phyloP scores from a whole-genome alignment of 2,797 vertebrate genomes.

The Takifugu rubripes region DNA sequence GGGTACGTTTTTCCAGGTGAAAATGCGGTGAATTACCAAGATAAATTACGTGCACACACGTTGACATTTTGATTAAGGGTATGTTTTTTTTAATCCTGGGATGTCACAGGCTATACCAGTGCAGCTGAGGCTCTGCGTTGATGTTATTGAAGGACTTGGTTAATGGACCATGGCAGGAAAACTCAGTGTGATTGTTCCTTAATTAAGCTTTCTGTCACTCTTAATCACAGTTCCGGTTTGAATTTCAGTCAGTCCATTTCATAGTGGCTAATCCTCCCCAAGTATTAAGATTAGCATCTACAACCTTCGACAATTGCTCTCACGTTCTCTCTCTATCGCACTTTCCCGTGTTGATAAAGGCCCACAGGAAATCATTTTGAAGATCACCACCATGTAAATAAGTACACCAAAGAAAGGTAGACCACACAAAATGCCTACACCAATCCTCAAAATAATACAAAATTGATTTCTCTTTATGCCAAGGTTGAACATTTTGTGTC shows the following conservation, averaged over 20 bases:
- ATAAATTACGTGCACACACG: slow-evolving; percentile 24
- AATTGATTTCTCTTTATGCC: too few species aligned
- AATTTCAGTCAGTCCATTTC: slow-evolving; percentile 38
- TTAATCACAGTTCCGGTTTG: slow-evolving; percentile 33
- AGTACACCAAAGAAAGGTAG: too few species aligned
- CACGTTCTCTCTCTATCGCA: background rate
- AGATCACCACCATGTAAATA: too few species aligned
- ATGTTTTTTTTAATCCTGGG: slow-evolving; percentile 1
- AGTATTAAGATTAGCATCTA: slow-evolving; percentile 33
- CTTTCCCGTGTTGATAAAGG: background rate
- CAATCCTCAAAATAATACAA: too few species aligned
- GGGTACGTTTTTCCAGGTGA: slow-evolving; percentile 19
- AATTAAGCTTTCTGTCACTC: slow-evolving; percentile 59
- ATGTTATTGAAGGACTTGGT: slow-evolving; percentile 3
- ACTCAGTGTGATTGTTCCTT: slow-evolving; percentile 36
- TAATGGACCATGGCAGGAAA: slow-evolving; percentile 44
- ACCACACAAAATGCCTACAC: too few species aligned
- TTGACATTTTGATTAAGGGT: slow-evolving; percentile 25
- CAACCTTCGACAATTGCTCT: slow-evolving; percentile 15
- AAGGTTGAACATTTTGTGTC: too few species aligned
- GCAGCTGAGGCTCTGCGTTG: too few species aligned
- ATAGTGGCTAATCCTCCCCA: slow-evolving; percentile 34
- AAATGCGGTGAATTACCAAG: slow-evolving; percentile 23
- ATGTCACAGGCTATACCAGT: slow-evolving; percentile 2
- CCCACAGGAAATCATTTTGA: background rate